Percentiles rank a stretch among this genome's conserved stretches.
These are phyloP conservation scores for Clepsis dumicolana DNA, from an alignment of 2,888 invertebrate species.

Conservation along the genomic window DNA sequence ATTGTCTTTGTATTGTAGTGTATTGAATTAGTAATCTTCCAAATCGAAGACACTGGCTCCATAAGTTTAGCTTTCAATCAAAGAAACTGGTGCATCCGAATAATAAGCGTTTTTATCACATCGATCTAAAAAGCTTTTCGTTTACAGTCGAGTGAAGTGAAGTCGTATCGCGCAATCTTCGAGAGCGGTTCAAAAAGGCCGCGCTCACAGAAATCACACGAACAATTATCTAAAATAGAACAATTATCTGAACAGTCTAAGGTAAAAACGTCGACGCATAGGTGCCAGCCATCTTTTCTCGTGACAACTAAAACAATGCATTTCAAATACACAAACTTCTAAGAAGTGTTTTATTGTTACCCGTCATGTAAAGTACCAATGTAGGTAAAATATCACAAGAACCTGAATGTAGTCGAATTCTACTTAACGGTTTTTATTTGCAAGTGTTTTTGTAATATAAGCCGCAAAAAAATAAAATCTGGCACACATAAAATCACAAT, in stretches of 20 bases:
- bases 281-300: slow-evolving; percentile 54
- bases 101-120: slow-evolving; percentile 55
- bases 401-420: neutral
- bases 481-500: slow-evolving; percentile 25
- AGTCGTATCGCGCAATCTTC: slow-evolving; percentile 51
- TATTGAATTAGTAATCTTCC: neutral
- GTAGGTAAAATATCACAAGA: neutral
- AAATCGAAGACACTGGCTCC: neutral
- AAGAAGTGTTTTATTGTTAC: neutral
- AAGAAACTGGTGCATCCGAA: slow-evolving; percentile 43
- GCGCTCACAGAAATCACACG: slow-evolving; percentile 60
- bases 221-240: slow-evolving; percentile 63
- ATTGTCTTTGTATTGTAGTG: neutral
- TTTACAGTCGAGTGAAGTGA: slow-evolving; percentile 50
- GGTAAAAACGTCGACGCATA: slow-evolving; percentile 16
- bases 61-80: slow-evolving; percentile 28
- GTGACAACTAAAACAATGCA: slow-evolving; percentile 24
- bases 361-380: no score
- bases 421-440: no score
- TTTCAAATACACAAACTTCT: neutral
- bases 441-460: neutral
- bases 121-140: slow-evolving; percentile 56
- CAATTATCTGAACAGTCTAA: slow-evolving; percentile 23
- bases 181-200: slow-evolving; percentile 41
- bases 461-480: slow-evolving; percentile 12